Evolutionary conservation across 2,113 vertebrate genomes (phyloP), one percentile per base, ranked within the genome.

Genomic region (Machaerirhynchus nigripectus): DNA sequence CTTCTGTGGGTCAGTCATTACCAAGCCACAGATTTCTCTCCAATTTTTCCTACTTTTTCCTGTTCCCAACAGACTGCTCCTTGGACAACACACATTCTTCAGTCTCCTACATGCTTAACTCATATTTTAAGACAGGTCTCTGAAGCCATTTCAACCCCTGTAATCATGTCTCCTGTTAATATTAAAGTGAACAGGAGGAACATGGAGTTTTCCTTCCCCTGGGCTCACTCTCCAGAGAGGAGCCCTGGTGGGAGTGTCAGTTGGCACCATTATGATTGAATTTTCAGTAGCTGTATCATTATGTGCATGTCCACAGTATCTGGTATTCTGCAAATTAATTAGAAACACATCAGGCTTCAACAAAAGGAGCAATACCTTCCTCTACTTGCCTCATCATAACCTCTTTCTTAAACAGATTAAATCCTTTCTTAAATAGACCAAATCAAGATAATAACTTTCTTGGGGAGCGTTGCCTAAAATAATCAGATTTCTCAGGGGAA

Each of bases 361-460:
- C 60, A 96, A 85, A 90, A 88, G 71, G 22, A 95, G 31, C 35
- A 83, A 70, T 49, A 83, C 27, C 30, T 15, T 96, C 17, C 55
- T 80, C 71, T 90, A 55, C 47, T 93, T 90, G 50, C 56, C 47
- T 91, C n/a, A 39, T 86, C 57, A 88, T 80, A 88, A 79, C 68
- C 40, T 83, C 76, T 75, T 93, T 84, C 64, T 88, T 90, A 86
- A 96, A 86, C 39, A 90, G 71, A 91, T 93, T 84, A 95, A 94
- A 93, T 86, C 50, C 70, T 50, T 92, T 93, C 65, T 85, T 94
- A 93, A 92, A 93, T 18, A 95, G 85, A 80, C 80, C 63, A 96
- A 88, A 93, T 86, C 50, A 56, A 73, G 79, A 93, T 92, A 95
- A 91, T 93, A 94, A 88, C 39, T 80, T 97, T 90, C 93, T 85